Conservation (phyloP, 2,113 vertebrate genomes). For the Lipophrys pholis region DNA sequence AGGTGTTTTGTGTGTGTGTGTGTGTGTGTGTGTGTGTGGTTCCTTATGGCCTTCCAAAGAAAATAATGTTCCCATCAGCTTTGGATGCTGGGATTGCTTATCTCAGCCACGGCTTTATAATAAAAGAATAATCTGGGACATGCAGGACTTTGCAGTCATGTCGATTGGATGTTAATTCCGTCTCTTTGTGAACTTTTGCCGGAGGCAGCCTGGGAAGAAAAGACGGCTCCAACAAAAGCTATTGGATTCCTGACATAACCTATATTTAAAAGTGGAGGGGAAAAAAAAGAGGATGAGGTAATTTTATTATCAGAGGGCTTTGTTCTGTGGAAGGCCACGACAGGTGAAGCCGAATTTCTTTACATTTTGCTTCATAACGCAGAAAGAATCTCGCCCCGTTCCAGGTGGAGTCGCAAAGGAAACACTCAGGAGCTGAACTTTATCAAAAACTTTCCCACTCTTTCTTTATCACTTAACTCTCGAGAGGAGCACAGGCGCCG, state of each 20-base stretch:
- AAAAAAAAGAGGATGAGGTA: neutral
- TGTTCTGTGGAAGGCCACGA: neutral
- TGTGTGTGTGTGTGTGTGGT: neutral
- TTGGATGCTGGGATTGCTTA: conserved; percentile 15
- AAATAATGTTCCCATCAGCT: conserved; percentile 21
- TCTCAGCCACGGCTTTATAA: conserved; percentile 27
- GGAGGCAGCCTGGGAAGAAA: conserved; percentile 15
- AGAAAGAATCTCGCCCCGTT: neutral
- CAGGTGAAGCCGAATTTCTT: neutral
- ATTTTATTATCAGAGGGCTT: neutral
- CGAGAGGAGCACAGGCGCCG: conserved; percentile 13
- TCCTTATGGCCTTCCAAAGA: conserved; percentile 9
- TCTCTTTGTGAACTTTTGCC: conserved; percentile 30
- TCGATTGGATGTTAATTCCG: conserved; percentile 30
- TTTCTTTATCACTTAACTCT: conserved; percentile 4
- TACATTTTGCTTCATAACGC: conserved; percentile 1
- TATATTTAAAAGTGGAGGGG: neutral
- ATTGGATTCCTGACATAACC: conserved; percentile 17
- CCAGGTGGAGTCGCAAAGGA: neutral
- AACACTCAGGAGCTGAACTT: conserved; percentile 22
- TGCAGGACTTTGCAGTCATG: conserved; percentile 12
- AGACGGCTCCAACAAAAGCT: conserved; percentile 9
- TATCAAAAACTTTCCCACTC: conserved; percentile 19
- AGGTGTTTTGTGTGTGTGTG: neutral
- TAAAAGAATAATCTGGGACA: conserved; percentile 39